Conservation (phyloP, 2,888 invertebrate species). For the Melipona bicolor region DNA sequence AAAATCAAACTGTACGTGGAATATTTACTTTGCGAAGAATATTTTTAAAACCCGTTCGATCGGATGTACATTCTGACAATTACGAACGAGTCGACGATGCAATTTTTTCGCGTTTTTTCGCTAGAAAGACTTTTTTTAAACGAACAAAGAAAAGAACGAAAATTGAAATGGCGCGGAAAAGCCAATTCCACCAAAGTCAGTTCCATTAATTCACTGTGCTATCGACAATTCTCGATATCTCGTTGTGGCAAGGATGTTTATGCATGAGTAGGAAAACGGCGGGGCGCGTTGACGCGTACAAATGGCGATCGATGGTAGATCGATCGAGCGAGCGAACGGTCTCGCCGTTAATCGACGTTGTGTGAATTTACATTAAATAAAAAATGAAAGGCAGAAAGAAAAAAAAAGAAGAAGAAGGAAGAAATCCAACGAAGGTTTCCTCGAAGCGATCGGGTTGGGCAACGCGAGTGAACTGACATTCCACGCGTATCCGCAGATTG, state of each 20-base stretch:
- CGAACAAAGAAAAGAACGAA: not conserved
- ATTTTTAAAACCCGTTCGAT: no score
- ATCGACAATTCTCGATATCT: conserved; percentile 48
- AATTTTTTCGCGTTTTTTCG: no score
- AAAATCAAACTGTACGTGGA: no score
- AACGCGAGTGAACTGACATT: conserved; percentile 25
- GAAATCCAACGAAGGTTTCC: not conserved
- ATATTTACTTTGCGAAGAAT: no score
- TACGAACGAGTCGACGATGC: no score
- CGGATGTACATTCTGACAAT: no score
- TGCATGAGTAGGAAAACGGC: conserved; percentile 52
- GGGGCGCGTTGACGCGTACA: conserved; percentile 50
- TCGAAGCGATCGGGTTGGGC: conserved; percentile 2
- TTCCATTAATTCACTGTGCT: conserved; percentile 17
- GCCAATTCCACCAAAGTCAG: not conserved
- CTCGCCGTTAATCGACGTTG: conserved; percentile 39
- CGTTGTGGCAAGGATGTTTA: conserved; percentile 58
- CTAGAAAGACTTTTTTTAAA: no score
- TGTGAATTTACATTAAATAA: not conserved
- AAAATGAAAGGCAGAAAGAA: not conserved
- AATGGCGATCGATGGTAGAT: conserved; percentile 57
- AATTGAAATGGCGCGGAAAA: not conserved
- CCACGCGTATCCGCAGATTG: conserved; percentile 25
- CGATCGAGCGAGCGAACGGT: conserved; percentile 44
- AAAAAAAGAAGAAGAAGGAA: not conserved